Conservation (phyloP, 2,113 vertebrate species). For the Lethenteron camtschaticum region DNA sequence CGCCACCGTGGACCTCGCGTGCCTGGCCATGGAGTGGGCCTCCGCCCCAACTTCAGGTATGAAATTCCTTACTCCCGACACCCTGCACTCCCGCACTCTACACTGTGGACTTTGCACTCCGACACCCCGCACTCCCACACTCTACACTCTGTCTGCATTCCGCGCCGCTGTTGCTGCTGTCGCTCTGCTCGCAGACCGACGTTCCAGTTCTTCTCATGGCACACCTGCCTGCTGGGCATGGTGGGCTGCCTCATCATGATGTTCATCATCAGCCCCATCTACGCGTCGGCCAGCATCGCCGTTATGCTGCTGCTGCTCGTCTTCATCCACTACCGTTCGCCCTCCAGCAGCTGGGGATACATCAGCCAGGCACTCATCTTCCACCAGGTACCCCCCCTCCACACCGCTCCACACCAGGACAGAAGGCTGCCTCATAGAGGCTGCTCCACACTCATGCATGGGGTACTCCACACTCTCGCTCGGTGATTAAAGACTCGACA, state of each 20-base stretch:
- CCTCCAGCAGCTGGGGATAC: constrained; percentile 68
- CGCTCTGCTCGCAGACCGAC: constrained; percentile 32
- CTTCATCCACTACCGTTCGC: constrained; percentile 59
- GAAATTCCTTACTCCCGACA: not conserved
- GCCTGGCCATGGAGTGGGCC: constrained; percentile 61
- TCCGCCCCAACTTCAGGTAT: constrained; percentile 66
- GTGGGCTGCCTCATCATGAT: constrained; percentile 56
- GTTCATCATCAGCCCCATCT: constrained; percentile 67
- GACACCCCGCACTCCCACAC: too few relatives aligned
- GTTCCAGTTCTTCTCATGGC: constrained; percentile 67
- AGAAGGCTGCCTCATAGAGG: too few relatives aligned
- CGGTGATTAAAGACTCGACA: too few relatives aligned
- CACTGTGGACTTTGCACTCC: too few relatives aligned
- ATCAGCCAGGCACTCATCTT: constrained; percentile 77
- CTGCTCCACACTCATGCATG: too few relatives aligned
- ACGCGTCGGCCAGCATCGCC: constrained; percentile 48
- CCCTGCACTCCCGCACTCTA: too few relatives aligned
- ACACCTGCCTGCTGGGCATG: constrained; percentile 54
- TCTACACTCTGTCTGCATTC: too few relatives aligned
- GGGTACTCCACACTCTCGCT: too few relatives aligned
- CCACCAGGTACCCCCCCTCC: constrained; percentile 37
- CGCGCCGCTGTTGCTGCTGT: too few relatives aligned
- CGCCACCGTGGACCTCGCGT: constrained; percentile 55
- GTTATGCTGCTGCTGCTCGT: constrained; percentile 58
- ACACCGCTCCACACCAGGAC: not conserved